Percentiles rank a stretch among this genome's conserved stretches.
These are phyloP conservation scores for Lepeophtheirus nordmannii DNA, from an alignment of 2,888 invertebrate species.

Conservation along the genomic window DNA sequence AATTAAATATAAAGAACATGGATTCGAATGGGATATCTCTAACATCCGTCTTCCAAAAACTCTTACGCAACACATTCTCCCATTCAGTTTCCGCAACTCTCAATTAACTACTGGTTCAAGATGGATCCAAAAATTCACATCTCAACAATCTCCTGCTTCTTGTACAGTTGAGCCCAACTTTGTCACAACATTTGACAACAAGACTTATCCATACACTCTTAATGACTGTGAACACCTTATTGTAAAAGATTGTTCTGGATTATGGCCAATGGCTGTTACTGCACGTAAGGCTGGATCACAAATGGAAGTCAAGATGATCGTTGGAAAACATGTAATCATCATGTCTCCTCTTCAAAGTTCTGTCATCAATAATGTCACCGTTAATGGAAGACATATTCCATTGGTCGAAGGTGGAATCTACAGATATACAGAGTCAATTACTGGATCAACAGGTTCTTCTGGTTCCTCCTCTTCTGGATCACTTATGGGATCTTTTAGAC, in stretches of 20 bases:
- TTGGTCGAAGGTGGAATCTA: not conserved
- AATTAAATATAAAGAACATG: not conserved
- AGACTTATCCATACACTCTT: slow-evolving; percentile 21
- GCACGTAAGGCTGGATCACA: not conserved
- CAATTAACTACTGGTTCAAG: not conserved
- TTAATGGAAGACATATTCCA: not conserved
- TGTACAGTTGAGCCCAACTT: slow-evolving; percentile 29
- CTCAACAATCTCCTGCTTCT: slow-evolving; percentile 26
- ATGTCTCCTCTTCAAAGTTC: slow-evolving; percentile 8
- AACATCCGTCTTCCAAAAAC: not conserved
- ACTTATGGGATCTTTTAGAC: not conserved
- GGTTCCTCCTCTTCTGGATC: not conserved
- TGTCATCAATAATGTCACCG: not conserved
- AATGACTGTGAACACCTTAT: slow-evolving; percentile 24
- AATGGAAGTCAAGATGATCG: slow-evolving; percentile 20
- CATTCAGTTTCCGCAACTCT: not conserved
- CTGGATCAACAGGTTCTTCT: too few species aligned
- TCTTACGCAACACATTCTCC: not conserved
- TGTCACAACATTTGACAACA: slow-evolving; percentile 29
- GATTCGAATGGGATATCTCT: not conserved
- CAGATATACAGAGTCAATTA: not conserved
- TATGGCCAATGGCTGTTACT: slow-evolving; percentile 13
- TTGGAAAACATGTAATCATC: not conserved
- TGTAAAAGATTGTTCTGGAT: slow-evolving; percentile 24
- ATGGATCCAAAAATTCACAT: slow-evolving; percentile 11